phyloP scores from a whole-genome alignment of 2,113 vertebrate species.

The Carassius carassius region DNA sequence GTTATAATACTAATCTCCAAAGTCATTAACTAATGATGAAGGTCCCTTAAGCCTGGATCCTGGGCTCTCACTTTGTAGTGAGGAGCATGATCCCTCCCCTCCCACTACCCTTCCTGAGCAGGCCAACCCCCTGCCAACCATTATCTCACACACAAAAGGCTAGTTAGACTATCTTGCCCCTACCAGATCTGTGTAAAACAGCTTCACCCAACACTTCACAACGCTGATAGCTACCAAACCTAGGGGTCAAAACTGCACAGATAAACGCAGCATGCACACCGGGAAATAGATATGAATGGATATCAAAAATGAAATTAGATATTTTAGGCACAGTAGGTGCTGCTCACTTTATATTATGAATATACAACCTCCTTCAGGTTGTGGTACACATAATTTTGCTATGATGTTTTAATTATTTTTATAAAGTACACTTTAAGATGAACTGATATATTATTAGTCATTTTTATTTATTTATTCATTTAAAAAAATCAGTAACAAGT shows the following conservation, averaged over 20 bases:
- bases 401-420: too few species aligned
- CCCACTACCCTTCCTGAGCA: constrained; percentile 52
- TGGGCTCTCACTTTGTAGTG: constrained; percentile 87
- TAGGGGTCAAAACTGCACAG: not conserved
- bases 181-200: not conserved
- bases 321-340: not conserved
- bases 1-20: constrained; percentile 84
- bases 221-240: not conserved
- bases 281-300: not conserved
- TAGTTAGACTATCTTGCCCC: constrained; percentile 79
- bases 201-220: constrained; percentile 27
- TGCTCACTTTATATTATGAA: not conserved
- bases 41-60: constrained; percentile 85
- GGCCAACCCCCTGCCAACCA: constrained; percentile 78
- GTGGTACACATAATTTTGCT: too few species aligned
- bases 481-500: too few species aligned
- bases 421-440: too few species aligned
- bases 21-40: constrained; percentile 88
- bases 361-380: too few species aligned
- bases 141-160: constrained; percentile 81
- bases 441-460: too few species aligned
- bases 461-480: too few species aligned
- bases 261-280: not conserved
- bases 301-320: not conserved
- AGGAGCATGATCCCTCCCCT: constrained; percentile 79